Base-by-base conservation (phyloP, 2,797 vertebrate genomes). In the Galago senegalensis region DNA sequence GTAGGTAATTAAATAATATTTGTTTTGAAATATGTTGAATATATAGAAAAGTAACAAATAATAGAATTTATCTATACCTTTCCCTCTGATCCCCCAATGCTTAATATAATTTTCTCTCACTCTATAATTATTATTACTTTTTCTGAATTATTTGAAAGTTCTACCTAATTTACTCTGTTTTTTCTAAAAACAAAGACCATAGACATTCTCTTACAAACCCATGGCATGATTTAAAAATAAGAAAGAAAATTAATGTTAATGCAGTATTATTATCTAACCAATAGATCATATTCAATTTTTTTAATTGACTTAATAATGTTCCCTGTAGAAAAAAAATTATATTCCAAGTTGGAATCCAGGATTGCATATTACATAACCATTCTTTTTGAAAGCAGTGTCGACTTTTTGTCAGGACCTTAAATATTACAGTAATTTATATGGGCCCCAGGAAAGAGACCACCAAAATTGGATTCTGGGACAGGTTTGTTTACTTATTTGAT, bases 31-130 rank as follows among this genome's bases (percentile, higher is more conserved):
- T 87, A 87, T 83, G 67, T 72, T 49, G 40, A 81, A 70, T n/a
- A 27, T 90, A 53, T 60, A 91, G 43, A 89, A 93, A 80, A 93
- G 13, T 73, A 87, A 65, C 29, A 67, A 87, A 93, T 83, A 90
- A 87, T 76, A 27, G 65, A 90, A 37, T 4, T 4, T 1, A 40
- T 73, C 21, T 65, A 31, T 92, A 37, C 13, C 13, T 72, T 67
- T 72, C 23, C 69, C 14, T 93, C 49, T 49, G 13, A 76, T 92
- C 61, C 70, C 5, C 27, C 29, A 86, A 0, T 69, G 13, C 20
- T 88, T 49, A 75, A 61, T 21, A 67, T 49, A 31, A 37, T 75
- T 79, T 63, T 96, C 23, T 58, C 9, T 73, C 18, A 46, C 3
- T 63, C 23, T 58, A 9, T 77, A 77, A 37, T 43, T 91, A 93